Evolutionary conservation across 2,113 vertebrate species (phyloP), one percentile per base, ranked within the genome.

Genomic region (Ophthalmolycus amberensis): DNA sequence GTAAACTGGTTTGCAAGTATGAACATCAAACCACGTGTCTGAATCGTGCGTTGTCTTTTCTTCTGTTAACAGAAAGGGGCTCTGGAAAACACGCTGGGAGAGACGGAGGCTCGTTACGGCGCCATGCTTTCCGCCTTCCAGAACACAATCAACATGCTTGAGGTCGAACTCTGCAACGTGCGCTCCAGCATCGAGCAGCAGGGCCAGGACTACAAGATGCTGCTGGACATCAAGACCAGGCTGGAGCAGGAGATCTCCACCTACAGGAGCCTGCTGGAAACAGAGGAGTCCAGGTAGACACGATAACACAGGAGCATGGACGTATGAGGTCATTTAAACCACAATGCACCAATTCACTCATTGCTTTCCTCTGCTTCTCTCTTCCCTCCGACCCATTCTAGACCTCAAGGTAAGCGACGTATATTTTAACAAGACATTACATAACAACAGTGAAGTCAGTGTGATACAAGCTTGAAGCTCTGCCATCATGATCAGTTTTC

Each of bases 221-320:
- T 96, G 80, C 89, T 96, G 70, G 95, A 96, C 71, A 91, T 96
- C 85, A 96, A 96, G 91, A 94, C 85, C 16, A 93, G 95, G 29
- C 88, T 96, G 88, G 96, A 96, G 90, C 89, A 95, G 76, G 96
- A 96, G 91, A 96, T 96, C 34, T 88, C 95, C 20, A 94, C 91
- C 74, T 96, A 96, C 92, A 95, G 96, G 77, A 88, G 89, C 40
- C 94, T 96, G 44, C 88, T 96, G 88, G 95, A 96, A 20, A 91
- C 90, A 70, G 95, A 96, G 63, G 95, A 96, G 60, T 88, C 89
- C 78, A 94, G 93, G 94, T 96, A 94, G 38, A 25, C 5, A 1
- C 5, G 38, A 6, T 27, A 0, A 67, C 3, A 25, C 22, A 72
- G 9, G 9, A 48, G 32, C 3, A 79, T 7, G n/a, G 10, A 34